These are phyloP conservation scores for Amia ocellicauda DNA, from an alignment of 2,113 vertebrate genomes.

Conservation along the genomic window DNA sequence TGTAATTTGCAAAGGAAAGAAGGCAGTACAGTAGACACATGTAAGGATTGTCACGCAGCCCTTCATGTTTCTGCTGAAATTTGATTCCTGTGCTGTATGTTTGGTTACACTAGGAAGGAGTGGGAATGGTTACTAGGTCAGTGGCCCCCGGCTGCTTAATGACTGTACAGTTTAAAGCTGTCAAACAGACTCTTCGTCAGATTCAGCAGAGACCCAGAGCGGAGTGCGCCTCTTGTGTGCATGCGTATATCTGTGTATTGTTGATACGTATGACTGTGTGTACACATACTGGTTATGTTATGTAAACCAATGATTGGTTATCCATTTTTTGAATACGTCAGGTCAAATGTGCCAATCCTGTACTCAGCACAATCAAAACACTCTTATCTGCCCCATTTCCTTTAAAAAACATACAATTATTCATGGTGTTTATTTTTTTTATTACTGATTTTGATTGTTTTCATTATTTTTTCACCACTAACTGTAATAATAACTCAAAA, in stretches of 20 bases:
- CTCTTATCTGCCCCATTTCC: too few relatives aligned
- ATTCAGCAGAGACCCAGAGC: slow-evolving; percentile 16
- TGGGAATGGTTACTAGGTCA: slow-evolving; percentile 23
- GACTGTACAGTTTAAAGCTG: slow-evolving; percentile 21
- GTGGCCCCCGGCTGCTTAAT: slow-evolving; percentile 2
- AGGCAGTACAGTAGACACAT: too few relatives aligned
- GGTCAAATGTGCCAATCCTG: too few relatives aligned
- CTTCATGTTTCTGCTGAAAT: slow-evolving; percentile 1
- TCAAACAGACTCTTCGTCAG: slow-evolving; percentile 23
- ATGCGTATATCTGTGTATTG: neutral
- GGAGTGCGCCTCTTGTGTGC: neutral
- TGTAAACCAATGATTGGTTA: neutral
- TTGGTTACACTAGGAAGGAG: slow-evolving; percentile 10
- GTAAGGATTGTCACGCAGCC: slow-evolving; percentile 9
- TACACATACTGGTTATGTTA: neutral
- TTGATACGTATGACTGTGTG: neutral
- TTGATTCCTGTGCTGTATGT: neutral
- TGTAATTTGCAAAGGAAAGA: neutral
- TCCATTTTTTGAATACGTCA: too few relatives aligned
- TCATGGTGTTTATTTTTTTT: too few relatives aligned
- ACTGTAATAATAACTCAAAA: too few relatives aligned
- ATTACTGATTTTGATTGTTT: too few relatives aligned
- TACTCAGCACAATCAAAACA: too few relatives aligned
- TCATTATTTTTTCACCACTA: too few relatives aligned
- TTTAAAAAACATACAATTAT: too few relatives aligned